Base-by-base conservation (phyloP, 2,113 vertebrate species). In the Prolemur simus region DNA sequence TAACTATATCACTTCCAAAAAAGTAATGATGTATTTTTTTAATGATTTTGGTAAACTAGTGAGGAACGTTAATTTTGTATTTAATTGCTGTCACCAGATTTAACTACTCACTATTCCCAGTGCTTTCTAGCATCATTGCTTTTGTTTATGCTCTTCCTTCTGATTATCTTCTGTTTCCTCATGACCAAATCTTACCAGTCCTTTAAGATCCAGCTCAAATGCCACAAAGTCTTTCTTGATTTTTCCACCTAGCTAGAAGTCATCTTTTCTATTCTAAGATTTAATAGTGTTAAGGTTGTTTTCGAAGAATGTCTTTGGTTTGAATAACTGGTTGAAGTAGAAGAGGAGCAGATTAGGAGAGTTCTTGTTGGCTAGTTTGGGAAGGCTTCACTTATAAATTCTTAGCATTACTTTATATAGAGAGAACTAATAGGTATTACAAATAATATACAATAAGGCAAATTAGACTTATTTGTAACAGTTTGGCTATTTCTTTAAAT, bases 141-240 rank as follows among this genome's bases (percentile, higher is more conserved):
- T 96, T 86, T 90, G 49, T 29, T 76, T 90, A 34, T 47, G 23
- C 6, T 95, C 58, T 93, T 93, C 85, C 42, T 83, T 94, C 37
- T 89, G 25, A 81, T 89, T n/a, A 4, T 88, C 56, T 82, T 73
- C 52, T 25, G 56, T 76, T 54, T 77, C 21, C n/a, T 87, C 18
- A 52, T 74, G 64, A 85, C 14, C 34, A 74, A 32, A 11, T 54
- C 42, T 80, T 85, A 63, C 2, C 29, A 11, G 17, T 84, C 37
- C 29, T 89, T 63, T 6, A 78, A 45, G 29, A 84, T 78, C 42
- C 25, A 71, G 27, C n/a, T 71, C 60, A 87, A 29, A 49, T 64
- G 18, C 64, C 12, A n/a, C 17, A 63, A 52, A 52, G 73, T 52
- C 45, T 68, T 42, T 56, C 32, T 60, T 68, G 34, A 25, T 78